Percentiles rank a stretch among this genome's conserved stretches.
These are phyloP conservation scores for Miichthys miiuy DNA, from an alignment of 2,797 vertebrate genomes.

Conservation along the genomic window DNA sequence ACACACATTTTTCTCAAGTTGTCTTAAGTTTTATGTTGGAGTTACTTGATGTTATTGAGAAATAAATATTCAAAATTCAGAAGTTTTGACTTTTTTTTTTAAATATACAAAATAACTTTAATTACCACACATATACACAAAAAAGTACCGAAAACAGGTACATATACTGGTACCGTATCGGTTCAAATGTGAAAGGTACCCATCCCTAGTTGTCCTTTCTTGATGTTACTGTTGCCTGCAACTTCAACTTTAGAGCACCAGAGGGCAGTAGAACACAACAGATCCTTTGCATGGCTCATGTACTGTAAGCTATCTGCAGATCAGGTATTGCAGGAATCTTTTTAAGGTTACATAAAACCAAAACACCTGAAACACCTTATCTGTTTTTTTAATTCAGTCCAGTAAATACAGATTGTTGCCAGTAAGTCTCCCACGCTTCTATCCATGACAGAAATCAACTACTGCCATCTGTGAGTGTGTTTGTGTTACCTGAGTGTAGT, in stretches of 20 bases:
- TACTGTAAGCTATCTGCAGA: background rate
- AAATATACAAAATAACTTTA: too few relatives aligned
- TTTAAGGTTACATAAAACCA: background rate
- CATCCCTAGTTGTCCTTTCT: background rate
- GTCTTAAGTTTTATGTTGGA: too few relatives aligned
- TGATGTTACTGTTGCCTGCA: background rate
- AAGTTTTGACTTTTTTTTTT: too few relatives aligned
- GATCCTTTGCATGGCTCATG: background rate
- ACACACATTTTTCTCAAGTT: too few relatives aligned
- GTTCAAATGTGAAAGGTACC: too few relatives aligned
- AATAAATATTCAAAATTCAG: too few relatives aligned
- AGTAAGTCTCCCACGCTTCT: background rate
- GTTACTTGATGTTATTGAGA: too few relatives aligned
- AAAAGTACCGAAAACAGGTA: too few relatives aligned
- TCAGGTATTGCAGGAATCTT: background rate
- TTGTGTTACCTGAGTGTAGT: slow-evolving; percentile 87
- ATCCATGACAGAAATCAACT: background rate
- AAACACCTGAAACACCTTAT: background rate
- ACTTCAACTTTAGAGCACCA: slow-evolving; percentile 27
- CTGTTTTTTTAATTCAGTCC: background rate
- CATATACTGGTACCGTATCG: too few relatives aligned
- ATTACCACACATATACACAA: too few relatives aligned
- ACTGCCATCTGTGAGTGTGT: background rate
- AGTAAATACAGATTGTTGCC: background rate
- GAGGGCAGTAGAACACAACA: slow-evolving; percentile 44